Evolutionary conservation across 2,113 vertebrate species (phyloP).

Genomic region (Chlorocebus sabaeus): DNA sequence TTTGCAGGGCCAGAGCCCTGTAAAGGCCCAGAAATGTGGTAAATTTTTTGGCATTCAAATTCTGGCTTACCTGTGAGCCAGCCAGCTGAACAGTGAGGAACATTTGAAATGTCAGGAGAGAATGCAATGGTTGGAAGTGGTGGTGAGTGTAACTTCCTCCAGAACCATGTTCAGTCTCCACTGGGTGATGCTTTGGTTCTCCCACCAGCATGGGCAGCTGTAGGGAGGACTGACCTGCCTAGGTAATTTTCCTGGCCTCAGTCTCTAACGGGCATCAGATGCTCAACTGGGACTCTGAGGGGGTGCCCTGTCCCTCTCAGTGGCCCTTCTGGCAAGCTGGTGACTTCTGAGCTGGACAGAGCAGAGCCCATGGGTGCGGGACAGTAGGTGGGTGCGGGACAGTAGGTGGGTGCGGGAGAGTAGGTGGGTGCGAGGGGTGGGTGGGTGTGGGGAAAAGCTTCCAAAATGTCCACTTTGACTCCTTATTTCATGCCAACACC

Average conservation of each 20-base stretch:
- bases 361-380: background rate
- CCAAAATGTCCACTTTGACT: background rate
- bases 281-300: background rate
- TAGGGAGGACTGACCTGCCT: too few species aligned
- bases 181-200: background rate
- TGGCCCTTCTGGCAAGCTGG: too few species aligned
- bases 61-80: background rate
- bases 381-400: background rate
- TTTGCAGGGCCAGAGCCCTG: background rate
- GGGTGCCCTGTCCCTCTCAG: background rate
- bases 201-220: background rate
- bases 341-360: background rate
- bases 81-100: background rate
- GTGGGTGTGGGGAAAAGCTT: background rate
- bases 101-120: background rate
- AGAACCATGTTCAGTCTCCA: fast-evolving
- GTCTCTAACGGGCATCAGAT: fast-evolving
- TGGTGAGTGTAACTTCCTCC: background rate
- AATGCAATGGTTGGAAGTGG: too few species aligned
- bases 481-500: background rate
- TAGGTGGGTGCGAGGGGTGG: too few species aligned
- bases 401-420: background rate
- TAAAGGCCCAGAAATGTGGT: background rate
- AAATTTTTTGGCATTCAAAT: background rate
- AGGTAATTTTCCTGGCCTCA: fast-evolving